phyloP scores from a whole-genome alignment of 2,113 vertebrate species.

The Saccopteryx leptura region DNA sequence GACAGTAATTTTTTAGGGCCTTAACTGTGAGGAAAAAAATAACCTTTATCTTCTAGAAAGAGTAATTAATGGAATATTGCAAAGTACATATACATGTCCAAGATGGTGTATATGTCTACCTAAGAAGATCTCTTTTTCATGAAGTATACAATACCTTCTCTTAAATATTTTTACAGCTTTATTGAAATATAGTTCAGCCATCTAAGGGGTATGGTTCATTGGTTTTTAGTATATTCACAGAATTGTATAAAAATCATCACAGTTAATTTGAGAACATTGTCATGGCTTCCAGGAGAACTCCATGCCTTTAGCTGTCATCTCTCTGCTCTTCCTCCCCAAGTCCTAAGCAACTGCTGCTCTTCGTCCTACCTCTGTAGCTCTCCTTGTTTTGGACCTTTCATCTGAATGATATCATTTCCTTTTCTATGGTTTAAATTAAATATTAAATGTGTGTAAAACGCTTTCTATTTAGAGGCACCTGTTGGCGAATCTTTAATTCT shows the following conservation, averaged over 20 bases:
- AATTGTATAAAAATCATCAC: not conserved
- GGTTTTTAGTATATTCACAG: not conserved
- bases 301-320: not conserved
- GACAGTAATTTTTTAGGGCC: not conserved
- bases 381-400: not conserved
- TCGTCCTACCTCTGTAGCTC: not conserved
- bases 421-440: conserved; percentile 37
- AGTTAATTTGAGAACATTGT: conserved; percentile 49
- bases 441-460: not conserved
- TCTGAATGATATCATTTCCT: not conserved
- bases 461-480: not conserved
- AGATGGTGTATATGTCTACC: not conserved
- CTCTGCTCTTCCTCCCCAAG: not conserved
- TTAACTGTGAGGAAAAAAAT: not conserved
- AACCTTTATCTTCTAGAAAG: not conserved
- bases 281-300: not conserved
- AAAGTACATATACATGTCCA: not conserved
- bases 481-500: conserved; percentile 13
- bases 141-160: not conserved
- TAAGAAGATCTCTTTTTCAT: not conserved
- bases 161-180: conserved; percentile 16
- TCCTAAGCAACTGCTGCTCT: not conserved
- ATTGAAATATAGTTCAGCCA: not conserved
- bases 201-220: not conserved
- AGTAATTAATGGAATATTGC: not conserved